Conservation (phyloP, 2,888 invertebrate species). For the Mesoligia furuncula region DNA sequence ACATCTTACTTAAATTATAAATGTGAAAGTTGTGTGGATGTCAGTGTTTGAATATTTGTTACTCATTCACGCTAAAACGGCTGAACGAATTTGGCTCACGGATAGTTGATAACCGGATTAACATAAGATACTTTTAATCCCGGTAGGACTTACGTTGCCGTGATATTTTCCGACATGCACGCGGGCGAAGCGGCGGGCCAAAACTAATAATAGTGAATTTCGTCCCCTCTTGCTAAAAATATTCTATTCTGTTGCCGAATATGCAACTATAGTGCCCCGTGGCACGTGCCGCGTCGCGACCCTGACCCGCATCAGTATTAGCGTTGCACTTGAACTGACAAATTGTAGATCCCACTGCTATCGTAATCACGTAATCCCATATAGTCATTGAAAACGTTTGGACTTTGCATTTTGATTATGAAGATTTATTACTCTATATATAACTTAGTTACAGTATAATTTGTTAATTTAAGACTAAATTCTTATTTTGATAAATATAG, state of each 20-base stretch:
- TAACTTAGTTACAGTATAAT: background rate
- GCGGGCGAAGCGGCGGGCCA: background rate
- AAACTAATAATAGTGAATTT: background rate
- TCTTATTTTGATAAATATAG: background rate
- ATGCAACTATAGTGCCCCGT: background rate
- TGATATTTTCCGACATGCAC: background rate
- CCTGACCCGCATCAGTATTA: slow-evolving; percentile 28
- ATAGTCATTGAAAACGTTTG: slow-evolving; percentile 1
- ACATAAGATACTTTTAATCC: background rate
- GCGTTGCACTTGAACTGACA: slow-evolving; percentile 42
- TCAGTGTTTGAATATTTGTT: background rate
- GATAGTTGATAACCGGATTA: background rate
- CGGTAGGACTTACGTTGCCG: background rate
- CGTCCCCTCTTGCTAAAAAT: background rate
- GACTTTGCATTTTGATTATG: slow-evolving; percentile 1
- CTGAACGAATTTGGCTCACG: background rate
- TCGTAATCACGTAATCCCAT: slow-evolving; percentile 17
- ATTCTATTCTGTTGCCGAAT: background rate
- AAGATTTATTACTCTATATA: background rate
- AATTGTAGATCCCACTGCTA: slow-evolving; percentile 22
- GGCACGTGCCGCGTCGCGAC: slow-evolving; percentile 29
- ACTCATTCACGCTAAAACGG: background rate
- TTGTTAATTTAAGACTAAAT: background rate
- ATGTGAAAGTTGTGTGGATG: background rate
- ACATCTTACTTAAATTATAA: background rate